Base-by-base conservation (phyloP, 2,113 vertebrate species). In the Platichthys stellatus region DNA sequence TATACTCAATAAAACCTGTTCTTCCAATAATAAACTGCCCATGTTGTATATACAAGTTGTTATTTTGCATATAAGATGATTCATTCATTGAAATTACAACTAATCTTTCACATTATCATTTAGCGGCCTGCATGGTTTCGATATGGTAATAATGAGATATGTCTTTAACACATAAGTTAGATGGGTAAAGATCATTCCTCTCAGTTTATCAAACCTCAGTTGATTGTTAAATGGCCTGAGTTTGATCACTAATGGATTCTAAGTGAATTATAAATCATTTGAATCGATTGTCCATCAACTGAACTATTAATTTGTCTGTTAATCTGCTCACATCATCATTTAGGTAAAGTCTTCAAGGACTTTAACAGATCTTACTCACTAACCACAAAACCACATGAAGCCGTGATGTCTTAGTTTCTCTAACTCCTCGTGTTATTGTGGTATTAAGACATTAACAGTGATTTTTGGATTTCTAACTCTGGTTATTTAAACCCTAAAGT, bases 401-500 rank as follows among this genome's bases (percentile, higher is more conserved):
- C 5, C 7, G 26, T 9, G 38, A 4, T 63, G 0, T 1, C 28
- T 43, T 0, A 7, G 49, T 26, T 61, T 61, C 18, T n/a, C 13
- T 56, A 69, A 38, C 63, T 18, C 67, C 6, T 10, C 35, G 9
- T 13, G 12, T 72, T 45, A 24, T 56, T 63, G 14, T 60, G 49
- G 23, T 24, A 20, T 18, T 23, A 57, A 6, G 9, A 54, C 14
- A 15, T 54, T n/a, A n/a, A 54, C 53, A 10, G 11, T 54, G 51
- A n/a, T 20, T 40, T 3, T 17, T 23, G 8, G 53, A 9, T 53
- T 53, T 20, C 20, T 54, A n/a, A 11, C 54, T 53, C 15, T 63
- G 20, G 9, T 51, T 26, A 31, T 38, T 45, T 17, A 53, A 20
- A 8, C 26, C 60, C n/a, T n/a, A 72, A 80, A 79, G 49, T 43